phyloP scores from a whole-genome alignment of 2,888 invertebrate genomes.

The Brassicogethes aeneus region DNA sequence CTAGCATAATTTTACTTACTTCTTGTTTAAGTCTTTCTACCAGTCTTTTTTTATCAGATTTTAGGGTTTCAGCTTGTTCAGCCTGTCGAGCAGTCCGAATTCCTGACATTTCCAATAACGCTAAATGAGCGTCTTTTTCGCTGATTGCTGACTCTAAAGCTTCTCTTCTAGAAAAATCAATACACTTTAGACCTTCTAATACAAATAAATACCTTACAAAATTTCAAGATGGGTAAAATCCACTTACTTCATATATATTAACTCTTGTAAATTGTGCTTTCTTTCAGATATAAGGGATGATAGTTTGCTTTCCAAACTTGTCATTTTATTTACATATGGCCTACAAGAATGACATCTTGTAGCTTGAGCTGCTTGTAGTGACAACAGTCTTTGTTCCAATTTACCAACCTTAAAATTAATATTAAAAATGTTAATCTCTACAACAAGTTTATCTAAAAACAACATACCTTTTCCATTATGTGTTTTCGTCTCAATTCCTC shows the following conservation, averaged over 20 bases:
- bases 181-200: too few species aligned
- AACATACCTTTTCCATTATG: slow-evolving; percentile 56
- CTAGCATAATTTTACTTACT: too few species aligned
- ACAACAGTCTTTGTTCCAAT: slow-evolving; percentile 59
- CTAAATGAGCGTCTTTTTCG: slow-evolving; percentile 83
- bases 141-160: slow-evolving; percentile 74
- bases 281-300: slow-evolving; percentile 52
- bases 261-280: slow-evolving; percentile 61
- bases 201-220: slow-evolving; percentile 3
- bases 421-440: slow-evolving; percentile 1
- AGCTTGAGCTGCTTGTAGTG: slow-evolving; percentile 61
- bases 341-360: slow-evolving; percentile 60
- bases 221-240: too few species aligned
- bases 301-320: slow-evolving; percentile 54
- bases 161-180: slow-evolving; percentile 68
- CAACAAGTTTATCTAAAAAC: slow-evolving; percentile 1
- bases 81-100: slow-evolving; percentile 56
- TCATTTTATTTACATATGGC: slow-evolving; percentile 53
- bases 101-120: slow-evolving; percentile 68
- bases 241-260: slow-evolving; percentile 74
- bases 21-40: slow-evolving; percentile 62
- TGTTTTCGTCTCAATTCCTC: slow-evolving; percentile 56
- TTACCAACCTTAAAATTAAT: slow-evolving; percentile 51
- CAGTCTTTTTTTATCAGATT: slow-evolving; percentile 59
- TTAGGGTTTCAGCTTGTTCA: slow-evolving; percentile 58